A percentile compares a stretch with the other conserved stretches of the same genome.
phyloP scores from a whole-genome alignment of 2,797 vertebrate species.

The Glossophaga mutica region DNA sequence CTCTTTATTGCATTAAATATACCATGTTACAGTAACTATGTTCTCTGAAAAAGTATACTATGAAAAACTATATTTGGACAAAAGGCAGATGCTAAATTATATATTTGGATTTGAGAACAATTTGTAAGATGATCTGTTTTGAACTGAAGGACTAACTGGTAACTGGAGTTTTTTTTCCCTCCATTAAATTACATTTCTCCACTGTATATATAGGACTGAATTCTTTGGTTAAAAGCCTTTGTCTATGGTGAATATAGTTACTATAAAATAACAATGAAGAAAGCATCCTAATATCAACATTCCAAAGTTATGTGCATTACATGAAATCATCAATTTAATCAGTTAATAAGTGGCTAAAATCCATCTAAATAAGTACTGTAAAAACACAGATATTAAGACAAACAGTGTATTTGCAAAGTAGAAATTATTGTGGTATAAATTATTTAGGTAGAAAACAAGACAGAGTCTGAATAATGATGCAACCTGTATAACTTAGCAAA shows the following conservation, averaged over 20 bases:
- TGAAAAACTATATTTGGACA: not conserved
- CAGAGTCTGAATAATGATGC: not conserved
- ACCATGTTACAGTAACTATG: not conserved
- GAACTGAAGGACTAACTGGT: not conserved
- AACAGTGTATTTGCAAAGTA: not conserved
- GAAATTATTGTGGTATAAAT: not conserved
- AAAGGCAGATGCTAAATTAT: not conserved
- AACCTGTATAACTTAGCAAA: not conserved
- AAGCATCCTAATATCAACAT: not conserved
- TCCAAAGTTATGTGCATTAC: not conserved
- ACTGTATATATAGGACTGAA: not conserved
- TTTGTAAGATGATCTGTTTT: not conserved
- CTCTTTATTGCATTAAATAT: not conserved
- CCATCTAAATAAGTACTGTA: not conserved
- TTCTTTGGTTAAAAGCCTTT: not conserved
- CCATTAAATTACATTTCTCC: not conserved
- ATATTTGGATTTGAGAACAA: not conserved
- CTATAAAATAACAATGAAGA: not conserved
- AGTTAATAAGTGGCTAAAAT: not conserved
- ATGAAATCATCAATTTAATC: not conserved
- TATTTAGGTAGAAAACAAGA: constrained; percentile 23
- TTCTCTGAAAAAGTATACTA: not conserved
- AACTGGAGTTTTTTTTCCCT: not conserved
- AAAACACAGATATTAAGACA: not conserved
- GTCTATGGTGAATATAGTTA: not conserved